Evolutionary conservation across 2,888 invertebrate species (phyloP), one percentile per base, ranked within the genome.

Genomic region (Habrosyne pyritoides): DNA sequence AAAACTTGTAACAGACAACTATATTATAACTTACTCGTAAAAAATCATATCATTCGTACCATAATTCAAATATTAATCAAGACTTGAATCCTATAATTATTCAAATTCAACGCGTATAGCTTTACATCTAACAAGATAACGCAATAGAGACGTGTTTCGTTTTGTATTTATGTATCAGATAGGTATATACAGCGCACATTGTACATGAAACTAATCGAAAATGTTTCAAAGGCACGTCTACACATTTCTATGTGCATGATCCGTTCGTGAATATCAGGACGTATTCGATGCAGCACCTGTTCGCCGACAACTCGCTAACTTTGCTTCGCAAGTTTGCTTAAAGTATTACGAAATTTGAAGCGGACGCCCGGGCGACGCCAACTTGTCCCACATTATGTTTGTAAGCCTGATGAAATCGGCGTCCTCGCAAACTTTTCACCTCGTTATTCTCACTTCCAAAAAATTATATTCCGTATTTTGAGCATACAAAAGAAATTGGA

Each of bases 281-380:
- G 79, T 83, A 84, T 87, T 86, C 85, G 76, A 79, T 79, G 84
- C 84, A 82, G 85, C 89, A 89, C 89, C 89, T 88, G 87, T 80
- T 80, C 83, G 61, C 62, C 67, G 71, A 69, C 76, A 83, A 81
- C 78, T 79, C 73, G 69, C 80, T 76, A 87, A 88, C 85, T 89
- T 84, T 69, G 67, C 74, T 77, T 77, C 82, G 71, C 76, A 84
- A 89, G 86, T 89, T 89, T 90, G 77, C 82, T 81, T 84, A 87
- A 90, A 89, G 86, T 88, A 87, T 89, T 87, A 89, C 83, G 79
- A 86, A 87, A 86, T 87, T 87, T 81, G 77, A 81, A 83, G 81
- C 83, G 80, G 78, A 82, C 82, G 75, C 71, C 71, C 64, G 65
- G 71, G 67, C 74, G 66, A 66, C 69, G 66, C 71, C 72, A 76